These are phyloP conservation scores for Leptinotarsa rubiginosa DNA, from an alignment of 2,888 invertebrate species.

Conservation along the genomic window DNA sequence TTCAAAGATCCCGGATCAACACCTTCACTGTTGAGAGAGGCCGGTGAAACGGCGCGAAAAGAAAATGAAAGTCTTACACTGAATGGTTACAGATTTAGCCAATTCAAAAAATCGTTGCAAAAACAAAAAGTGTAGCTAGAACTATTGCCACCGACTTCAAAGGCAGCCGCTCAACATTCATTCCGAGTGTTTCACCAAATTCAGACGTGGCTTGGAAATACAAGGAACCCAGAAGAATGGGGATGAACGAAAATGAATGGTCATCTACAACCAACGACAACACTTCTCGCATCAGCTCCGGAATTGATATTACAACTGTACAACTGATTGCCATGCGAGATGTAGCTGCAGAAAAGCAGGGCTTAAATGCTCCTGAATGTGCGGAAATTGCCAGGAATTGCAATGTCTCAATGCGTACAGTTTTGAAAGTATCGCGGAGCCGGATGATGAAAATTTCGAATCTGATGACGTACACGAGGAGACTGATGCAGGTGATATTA, in stretches of 20 bases:
- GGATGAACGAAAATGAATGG: background rate
- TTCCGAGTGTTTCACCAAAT: background rate
- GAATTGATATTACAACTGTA: slow-evolving; percentile 18
- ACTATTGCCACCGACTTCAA: background rate
- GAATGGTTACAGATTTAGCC: background rate
- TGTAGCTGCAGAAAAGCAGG: slow-evolving; percentile 22
- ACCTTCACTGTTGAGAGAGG: background rate
- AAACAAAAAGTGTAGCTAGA: background rate
- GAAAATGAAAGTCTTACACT: background rate
- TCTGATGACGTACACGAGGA: background rate
- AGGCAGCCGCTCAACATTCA: slow-evolving; percentile 3
- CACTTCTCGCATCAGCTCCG: slow-evolving; percentile 17
- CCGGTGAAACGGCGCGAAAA: background rate
- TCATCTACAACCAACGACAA: background rate
- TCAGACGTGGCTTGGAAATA: background rate
- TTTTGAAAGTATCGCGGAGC: background rate
- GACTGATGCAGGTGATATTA: background rate
- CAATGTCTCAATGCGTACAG: background rate
- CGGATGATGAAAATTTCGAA: background rate
- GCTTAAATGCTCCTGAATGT: background rate
- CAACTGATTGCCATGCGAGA: slow-evolving; percentile 7
- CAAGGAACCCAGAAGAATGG: background rate
- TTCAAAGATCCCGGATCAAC: background rate
- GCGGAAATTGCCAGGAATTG: background rate
- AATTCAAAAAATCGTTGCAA: background rate